A percentile compares a stretch with the other conserved stretches of the same genome.
phyloP scores from a whole-genome alignment of 2,888 invertebrate species.

The Ophonus ardosiacus region DNA sequence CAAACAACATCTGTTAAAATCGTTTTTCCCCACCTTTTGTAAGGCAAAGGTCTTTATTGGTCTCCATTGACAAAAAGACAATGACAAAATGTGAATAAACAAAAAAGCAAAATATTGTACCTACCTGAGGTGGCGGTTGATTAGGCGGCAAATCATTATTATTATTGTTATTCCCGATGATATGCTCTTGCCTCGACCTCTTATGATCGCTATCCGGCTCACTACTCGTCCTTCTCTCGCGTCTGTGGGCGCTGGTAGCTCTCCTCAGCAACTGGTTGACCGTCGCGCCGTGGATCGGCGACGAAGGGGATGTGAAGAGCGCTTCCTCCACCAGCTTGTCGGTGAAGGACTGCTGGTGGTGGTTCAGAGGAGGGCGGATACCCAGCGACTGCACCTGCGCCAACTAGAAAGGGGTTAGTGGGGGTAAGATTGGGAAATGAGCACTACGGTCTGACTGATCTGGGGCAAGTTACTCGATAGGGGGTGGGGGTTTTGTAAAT shows the following conservation, averaged over 20 bases:
- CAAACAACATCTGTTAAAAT: too few relatives aligned
- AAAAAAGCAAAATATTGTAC: not conserved
- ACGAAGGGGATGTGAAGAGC: constrained; percentile 79
- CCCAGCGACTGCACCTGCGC: constrained; percentile 83
- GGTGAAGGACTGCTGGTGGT: constrained; percentile 74
- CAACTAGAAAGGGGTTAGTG: constrained; percentile 73
- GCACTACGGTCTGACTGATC: not conserved
- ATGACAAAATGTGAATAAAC: too few relatives aligned
- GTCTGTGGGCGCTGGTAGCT: constrained; percentile 74
- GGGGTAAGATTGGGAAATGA: not conserved
- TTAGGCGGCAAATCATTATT: constrained; percentile 74
- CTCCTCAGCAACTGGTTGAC: constrained; percentile 84
- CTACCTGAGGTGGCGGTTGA: constrained; percentile 74
- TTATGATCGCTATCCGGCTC: constrained; percentile 83
- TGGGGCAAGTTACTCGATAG: not conserved
- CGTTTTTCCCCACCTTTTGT: too few relatives aligned
- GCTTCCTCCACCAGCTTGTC: constrained; percentile 77
- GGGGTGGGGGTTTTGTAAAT: not conserved
- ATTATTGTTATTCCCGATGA: constrained; percentile 79
- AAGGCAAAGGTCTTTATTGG: too few relatives aligned
- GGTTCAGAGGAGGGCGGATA: constrained; percentile 74
- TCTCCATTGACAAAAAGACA: too few relatives aligned
- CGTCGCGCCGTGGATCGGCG: constrained; percentile 77
- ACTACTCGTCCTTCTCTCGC: constrained; percentile 81
- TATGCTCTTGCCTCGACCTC: constrained; percentile 76